Base-by-base conservation (phyloP, 53 echinoderm and acorn worm genomes). In the Henricia sp. region DNA sequence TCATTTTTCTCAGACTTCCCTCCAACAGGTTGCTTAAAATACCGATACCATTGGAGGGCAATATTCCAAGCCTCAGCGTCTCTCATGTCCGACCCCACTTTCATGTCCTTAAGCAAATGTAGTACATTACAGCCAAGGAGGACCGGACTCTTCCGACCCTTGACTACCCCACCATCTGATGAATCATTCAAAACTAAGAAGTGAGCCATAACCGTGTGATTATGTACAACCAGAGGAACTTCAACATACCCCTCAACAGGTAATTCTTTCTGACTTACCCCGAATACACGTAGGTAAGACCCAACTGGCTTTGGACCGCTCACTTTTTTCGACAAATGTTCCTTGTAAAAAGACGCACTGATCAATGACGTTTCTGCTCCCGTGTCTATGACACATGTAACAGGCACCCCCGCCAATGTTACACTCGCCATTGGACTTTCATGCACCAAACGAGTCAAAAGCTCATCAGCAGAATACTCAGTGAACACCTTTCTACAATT, bases 51-150 rank as follows among this genome's bases (percentile, higher is more conserved):
- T 13, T 68, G 40, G 9, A 68, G 10, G 8, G 42, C 68, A 40
- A 68, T 23, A 20, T 40, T 23, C 40, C 68, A 42, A 42, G 68
- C 68, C 68, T 68, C 68, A 20, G 68, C 68, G 43, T 68, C 68
- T n/a, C 21, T 68, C 36, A n/a, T 21, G 11, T 39, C 39, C 1
- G 68, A 26, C n/a, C 43, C 42, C 1, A 68, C 43, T 26, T 20
- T 41, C 6, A 68, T 4, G 21, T 68, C 68, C 20, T 68, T 68
- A 1, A 68, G 68, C 68, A 41, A 41, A 21, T 41, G 41, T 27
- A 42, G 24, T 68, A 68, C 43, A 68, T 68, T 68, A 20, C 68
- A 68, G 20, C 68, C 68, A 20, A 68, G 24, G 5, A 68, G 19
- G 4, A 66, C 37, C 19, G 36, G 67, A 25, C 67, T 37, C 6